phyloP scores from a whole-genome alignment of 2,797 vertebrate genomes.

The Erethizon dorsatum region DNA sequence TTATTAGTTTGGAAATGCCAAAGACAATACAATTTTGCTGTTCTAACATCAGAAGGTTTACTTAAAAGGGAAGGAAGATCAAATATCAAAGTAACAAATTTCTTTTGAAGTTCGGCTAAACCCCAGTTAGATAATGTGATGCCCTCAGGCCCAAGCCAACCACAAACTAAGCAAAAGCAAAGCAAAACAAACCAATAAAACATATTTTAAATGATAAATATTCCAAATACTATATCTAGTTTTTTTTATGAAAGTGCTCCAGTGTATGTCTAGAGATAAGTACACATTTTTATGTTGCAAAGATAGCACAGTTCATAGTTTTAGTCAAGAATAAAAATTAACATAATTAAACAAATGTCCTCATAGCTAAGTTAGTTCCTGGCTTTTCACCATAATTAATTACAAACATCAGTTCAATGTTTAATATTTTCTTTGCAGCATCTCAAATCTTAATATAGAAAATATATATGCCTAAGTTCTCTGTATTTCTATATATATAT shows the following conservation, averaged over 20 bases:
- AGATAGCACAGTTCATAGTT: neutral
- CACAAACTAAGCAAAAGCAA: neutral
- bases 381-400: constrained; percentile 14
- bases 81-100: neutral
- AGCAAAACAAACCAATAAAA: neutral
- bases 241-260: neutral
- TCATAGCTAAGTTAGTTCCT: neutral
- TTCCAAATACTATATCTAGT: neutral
- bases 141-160: neutral
- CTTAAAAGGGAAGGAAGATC: neutral
- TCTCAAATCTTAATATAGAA: neutral
- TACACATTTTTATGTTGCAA: neutral
- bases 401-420: neutral
- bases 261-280: neutral
- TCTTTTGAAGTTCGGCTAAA: neutral
- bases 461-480: neutral
- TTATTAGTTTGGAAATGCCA: neutral
- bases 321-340: constrained; percentile 31
- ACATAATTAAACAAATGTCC: neutral
- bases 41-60: neutral
- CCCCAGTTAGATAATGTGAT: neutral
- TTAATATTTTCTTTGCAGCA: constrained; percentile 14
- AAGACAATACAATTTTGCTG: neutral
- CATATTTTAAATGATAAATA: constrained; percentile 36
- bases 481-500: neutral